phyloP scores from a whole-genome alignment of 2,888 invertebrate genomes.

The Frankliniella intonsa region DNA sequence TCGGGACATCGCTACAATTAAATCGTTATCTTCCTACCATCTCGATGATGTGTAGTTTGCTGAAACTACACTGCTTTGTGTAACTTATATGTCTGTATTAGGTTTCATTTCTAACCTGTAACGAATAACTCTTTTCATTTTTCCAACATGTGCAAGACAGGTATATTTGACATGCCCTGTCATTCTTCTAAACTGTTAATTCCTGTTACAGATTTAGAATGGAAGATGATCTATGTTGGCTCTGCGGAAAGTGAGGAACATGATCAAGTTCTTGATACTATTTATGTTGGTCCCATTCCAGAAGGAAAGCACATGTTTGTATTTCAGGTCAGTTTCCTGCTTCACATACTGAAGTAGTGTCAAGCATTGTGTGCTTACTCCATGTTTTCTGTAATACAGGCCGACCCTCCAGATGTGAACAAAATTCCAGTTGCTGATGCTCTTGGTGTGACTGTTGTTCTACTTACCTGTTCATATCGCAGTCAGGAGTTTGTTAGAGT shows the following conservation, averaged over 20 bases:
- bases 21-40: no score
- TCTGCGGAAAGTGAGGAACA: slow-evolving; percentile 96
- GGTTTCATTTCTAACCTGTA: not conserved
- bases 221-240: slow-evolving; percentile 99
- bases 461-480: slow-evolving; percentile 90
- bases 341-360: not conserved
- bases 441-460: slow-evolving; percentile 95
- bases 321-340: slow-evolving; percentile 62
- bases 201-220: slow-evolving; percentile 78
- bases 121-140: not conserved
- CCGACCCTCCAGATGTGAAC: slow-evolving; percentile 89
- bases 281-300: slow-evolving; percentile 96
- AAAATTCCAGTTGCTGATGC: slow-evolving; percentile 95
- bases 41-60: no score
- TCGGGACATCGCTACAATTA: no score
- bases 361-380: not conserved
- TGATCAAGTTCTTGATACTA: slow-evolving; percentile 95
- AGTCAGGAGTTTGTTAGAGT: slow-evolving; percentile 94
- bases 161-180: no score
- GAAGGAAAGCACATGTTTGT: slow-evolving; percentile 95
- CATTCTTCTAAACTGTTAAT: no score
- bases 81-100: not conserved
- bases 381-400: slow-evolving; percentile 57
- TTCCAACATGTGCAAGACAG: no score
- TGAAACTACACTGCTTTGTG: not conserved